These are phyloP conservation scores for Anabacerthia variegaticeps DNA, from an alignment of 2,797 vertebrate genomes.

Conservation along the genomic window DNA sequence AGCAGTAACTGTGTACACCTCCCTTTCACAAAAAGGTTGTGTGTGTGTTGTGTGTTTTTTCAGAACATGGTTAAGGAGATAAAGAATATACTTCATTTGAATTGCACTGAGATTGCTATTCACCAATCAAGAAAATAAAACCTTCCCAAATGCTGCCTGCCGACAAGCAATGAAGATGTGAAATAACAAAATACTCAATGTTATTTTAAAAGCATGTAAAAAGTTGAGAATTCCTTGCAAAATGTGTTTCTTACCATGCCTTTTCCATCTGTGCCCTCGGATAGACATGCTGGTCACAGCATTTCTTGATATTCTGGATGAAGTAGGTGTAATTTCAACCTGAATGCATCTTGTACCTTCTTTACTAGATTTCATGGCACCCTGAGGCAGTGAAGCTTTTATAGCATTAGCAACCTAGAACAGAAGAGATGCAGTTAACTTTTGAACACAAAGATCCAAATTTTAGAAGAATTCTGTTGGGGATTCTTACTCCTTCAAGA, in stretches of 20 bases:
- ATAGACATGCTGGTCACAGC: constrained; percentile 98
- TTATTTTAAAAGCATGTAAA: background rate
- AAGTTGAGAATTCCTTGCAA: background rate
- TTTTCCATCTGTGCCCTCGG: constrained; percentile 97
- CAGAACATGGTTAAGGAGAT: background rate
- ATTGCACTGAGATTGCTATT: background rate
- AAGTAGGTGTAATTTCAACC: constrained; percentile 96
- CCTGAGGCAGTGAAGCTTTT: constrained; percentile 90
- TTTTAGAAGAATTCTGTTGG: background rate
- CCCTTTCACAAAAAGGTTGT: background rate
- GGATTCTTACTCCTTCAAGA: background rate
- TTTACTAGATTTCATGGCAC: constrained; percentile 90
- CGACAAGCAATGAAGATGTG: background rate
- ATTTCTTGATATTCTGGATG: constrained; percentile 96
- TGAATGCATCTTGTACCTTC: constrained; percentile 93
- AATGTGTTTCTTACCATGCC: constrained; percentile 86
- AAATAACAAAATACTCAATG: background rate
- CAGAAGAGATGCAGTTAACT: constrained; percentile 38
- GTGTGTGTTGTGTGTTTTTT: background rate
- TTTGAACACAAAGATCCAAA: constrained; percentile 1
- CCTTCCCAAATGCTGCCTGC: background rate
- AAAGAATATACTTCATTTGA: background rate
- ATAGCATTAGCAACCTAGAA: constrained; percentile 95
- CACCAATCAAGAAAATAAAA: background rate
- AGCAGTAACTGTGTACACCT: background rate